Percentiles rank a stretch among this genome's conserved stretches.
Evolutionary conservation across 2,113 vertebrate genomes (phyloP).

Genomic region (Tichodroma muraria): DNA sequence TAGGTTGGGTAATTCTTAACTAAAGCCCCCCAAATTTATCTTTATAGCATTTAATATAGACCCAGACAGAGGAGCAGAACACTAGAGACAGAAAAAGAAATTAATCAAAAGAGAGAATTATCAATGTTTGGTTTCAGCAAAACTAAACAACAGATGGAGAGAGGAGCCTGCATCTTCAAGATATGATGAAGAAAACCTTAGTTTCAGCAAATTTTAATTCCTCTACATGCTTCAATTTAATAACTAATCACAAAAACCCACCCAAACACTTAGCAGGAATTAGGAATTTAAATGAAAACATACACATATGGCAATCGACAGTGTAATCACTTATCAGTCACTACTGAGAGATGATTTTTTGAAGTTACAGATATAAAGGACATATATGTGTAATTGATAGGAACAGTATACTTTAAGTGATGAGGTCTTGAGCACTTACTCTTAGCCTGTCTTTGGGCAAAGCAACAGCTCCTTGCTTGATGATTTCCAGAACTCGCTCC

Average conservation of each 20-base stretch:
- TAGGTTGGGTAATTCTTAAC: not conserved
- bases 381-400: not conserved
- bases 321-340: not conserved
- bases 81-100: not conserved
- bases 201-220: not conserved
- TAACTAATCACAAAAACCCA: not conserved
- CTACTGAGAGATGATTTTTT: not conserved
- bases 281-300: not conserved
- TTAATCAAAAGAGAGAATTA: not conserved
- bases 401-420: not conserved
- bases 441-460: slow-evolving; percentile 93
- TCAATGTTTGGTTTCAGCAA: not conserved
- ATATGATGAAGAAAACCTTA: not conserved
- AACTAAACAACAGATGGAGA: not conserved
- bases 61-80: not conserved
- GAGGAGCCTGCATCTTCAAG: not conserved
- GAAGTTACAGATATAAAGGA: not conserved
- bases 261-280: not conserved
- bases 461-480: slow-evolving; percentile 93
- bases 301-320: not conserved
- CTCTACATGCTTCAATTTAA: not conserved
- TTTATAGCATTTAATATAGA: not conserved
- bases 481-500: slow-evolving; percentile 94
- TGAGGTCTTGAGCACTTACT: slow-evolving; percentile 67
- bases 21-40: not conserved